Percentiles rank a stretch among this genome's conserved stretches.
Conservation (phyloP, 2,888 invertebrate genomes). For the Synanthedon andrenaeformis region DNA sequence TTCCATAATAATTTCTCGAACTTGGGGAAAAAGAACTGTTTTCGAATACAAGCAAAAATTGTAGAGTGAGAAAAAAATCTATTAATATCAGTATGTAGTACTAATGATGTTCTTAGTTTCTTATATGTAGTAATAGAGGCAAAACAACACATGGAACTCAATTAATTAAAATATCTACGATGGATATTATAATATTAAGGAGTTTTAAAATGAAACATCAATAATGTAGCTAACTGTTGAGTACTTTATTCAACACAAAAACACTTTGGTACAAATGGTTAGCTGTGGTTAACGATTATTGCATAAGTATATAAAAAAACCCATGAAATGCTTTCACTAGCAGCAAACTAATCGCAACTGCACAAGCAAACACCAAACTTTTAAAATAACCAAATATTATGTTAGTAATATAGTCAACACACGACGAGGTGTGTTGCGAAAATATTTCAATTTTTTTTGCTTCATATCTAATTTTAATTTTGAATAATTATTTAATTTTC, state of each 20-base stretch:
- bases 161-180: too few relatives aligned
- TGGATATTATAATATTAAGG: neutral
- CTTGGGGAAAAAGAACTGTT: too few relatives aligned
- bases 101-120: too few relatives aligned
- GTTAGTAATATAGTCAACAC: slow-evolving; percentile 6
- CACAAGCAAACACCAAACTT: slow-evolving; percentile 38
- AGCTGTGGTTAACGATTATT: slow-evolving; percentile 53
- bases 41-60: too few relatives aligned
- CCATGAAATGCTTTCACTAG: slow-evolving; percentile 32
- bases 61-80: too few relatives aligned
- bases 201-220: slow-evolving; percentile 33
- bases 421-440: neutral
- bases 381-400: slow-evolving; percentile 5
- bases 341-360: slow-evolving; percentile 46
- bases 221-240: slow-evolving; percentile 55
- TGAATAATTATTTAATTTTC: slow-evolving; percentile 27
- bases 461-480: slow-evolving; percentile 13
- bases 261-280: slow-evolving; percentile 71
- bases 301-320: slow-evolving; percentile 27
- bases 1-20: too few relatives aligned
- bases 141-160: too few relatives aligned
- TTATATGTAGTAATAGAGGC: too few relatives aligned
- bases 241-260: slow-evolving; percentile 71
- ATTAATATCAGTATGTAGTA: too few relatives aligned
- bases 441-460: slow-evolving; percentile 5